A percentile compares a stretch with the other conserved stretches of the same genome.
These are phyloP conservation scores for Orius insidiosus DNA, from an alignment of 1,140 invertebrate genomes.

Conservation along the genomic window DNA sequence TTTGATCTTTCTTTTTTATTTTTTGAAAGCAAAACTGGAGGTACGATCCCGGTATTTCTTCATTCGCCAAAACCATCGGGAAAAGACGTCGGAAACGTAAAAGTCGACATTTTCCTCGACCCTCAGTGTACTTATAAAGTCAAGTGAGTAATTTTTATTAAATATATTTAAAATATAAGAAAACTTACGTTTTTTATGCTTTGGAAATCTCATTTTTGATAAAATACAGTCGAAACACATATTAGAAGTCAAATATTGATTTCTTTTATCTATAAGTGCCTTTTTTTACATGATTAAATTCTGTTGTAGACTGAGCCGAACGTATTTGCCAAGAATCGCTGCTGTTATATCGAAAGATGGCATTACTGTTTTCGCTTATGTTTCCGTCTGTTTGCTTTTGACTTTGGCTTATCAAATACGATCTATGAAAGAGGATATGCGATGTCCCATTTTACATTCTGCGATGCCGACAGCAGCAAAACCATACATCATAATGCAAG, in stretches of 20 bases:
- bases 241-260: background rate
- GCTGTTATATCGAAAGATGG: slow-evolving; percentile 23
- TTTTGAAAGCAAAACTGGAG: slow-evolving; percentile 6
- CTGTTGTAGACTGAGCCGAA: no score
- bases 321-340: slow-evolving; percentile 21
- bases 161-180: no score
- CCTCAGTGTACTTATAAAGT: slow-evolving; percentile 16
- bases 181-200: background rate
- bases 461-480: slow-evolving; percentile 26
- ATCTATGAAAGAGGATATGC: slow-evolving; percentile 15
- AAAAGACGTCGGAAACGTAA: slow-evolving; percentile 1
- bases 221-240: background rate
- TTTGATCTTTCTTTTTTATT: no score
- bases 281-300: no score
- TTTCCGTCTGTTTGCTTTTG: slow-evolving; percentile 27
- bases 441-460: slow-evolving; percentile 26
- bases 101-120: slow-evolving; percentile 14
- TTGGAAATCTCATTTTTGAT: background rate
- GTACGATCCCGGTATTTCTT: slow-evolving; percentile 7
- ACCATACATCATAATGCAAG: slow-evolving; percentile 27
- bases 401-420: slow-evolving; percentile 26
- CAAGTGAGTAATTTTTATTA: slow-evolving; percentile 12
- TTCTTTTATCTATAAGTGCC: background rate
- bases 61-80: slow-evolving; percentile 11
- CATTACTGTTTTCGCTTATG: slow-evolving; percentile 26